phyloP scores from a whole-genome alignment of 2,888 invertebrate genomes.

The Crepidodera aurea region DNA sequence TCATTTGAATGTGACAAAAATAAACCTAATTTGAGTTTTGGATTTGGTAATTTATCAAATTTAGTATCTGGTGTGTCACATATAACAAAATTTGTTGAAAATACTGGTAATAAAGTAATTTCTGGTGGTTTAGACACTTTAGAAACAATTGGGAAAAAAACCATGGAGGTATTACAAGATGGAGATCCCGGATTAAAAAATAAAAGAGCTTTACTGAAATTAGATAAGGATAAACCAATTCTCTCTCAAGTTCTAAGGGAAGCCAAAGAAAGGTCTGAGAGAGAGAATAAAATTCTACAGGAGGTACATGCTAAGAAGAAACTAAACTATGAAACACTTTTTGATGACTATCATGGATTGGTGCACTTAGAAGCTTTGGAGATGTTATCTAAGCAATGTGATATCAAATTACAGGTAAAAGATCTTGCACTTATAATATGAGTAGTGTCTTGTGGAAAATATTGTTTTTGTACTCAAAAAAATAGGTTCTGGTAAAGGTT shows the following conservation, averaged over 20 bases:
- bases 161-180: constrained; percentile 91
- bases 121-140: constrained; percentile 85
- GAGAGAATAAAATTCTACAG: constrained; percentile 60
- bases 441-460: no score
- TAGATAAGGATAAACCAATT: constrained; percentile 69
- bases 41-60: constrained; percentile 68
- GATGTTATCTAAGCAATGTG: constrained; percentile 85
- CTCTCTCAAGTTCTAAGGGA: constrained; percentile 73
- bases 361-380: constrained; percentile 92
- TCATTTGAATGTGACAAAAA: not conserved
- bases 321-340: constrained; percentile 77
- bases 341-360: constrained; percentile 88
- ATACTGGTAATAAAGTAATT: constrained; percentile 70
- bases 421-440: no score
- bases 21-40: constrained; percentile 29
- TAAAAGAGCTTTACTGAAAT: constrained; percentile 73
- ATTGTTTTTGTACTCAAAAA: no score
- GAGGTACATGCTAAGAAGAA: constrained; percentile 64
- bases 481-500: no score
- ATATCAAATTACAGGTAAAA: constrained; percentile 69
- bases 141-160: constrained; percentile 93
- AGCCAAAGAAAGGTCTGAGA: constrained; percentile 75
- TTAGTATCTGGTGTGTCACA: constrained; percentile 71
- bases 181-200: constrained; percentile 89
- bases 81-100: constrained; percentile 74